Conservation (phyloP, 2,888 invertebrate species). For the Leucoptera coffeella region DNA sequence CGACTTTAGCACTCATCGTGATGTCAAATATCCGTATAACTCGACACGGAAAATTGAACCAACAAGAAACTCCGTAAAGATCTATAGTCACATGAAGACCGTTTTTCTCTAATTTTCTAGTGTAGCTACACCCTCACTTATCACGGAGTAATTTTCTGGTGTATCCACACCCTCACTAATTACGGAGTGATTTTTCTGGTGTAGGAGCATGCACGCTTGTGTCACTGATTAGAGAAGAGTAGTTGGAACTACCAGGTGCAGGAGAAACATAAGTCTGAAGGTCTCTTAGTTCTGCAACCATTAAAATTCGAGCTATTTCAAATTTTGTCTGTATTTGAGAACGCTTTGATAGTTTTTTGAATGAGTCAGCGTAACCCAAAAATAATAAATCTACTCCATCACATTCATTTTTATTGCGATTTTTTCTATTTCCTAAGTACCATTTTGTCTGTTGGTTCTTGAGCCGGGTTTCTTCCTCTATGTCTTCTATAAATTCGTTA, state of each 20-base stretch:
- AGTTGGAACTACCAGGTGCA: not conserved
- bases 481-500: not conserved
- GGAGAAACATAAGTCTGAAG: not conserved
- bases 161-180: too few species aligned
- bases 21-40: too few species aligned
- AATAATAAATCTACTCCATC: not conserved
- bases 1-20: too few species aligned
- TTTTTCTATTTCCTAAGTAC: not conserved
- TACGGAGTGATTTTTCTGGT: too few species aligned
- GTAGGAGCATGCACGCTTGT: too few species aligned
- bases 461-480: not conserved
- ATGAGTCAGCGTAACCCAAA: not conserved
- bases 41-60: too few species aligned
- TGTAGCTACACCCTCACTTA: too few species aligned
- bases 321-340: not conserved
- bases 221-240: not conserved
- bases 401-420: not conserved
- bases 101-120: not conserved
- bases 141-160: too few species aligned
- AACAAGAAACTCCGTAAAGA: too few species aligned
- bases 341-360: not conserved
- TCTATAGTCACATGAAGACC: not conserved
- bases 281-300: not conserved
- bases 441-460: not conserved
- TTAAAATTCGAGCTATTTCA: not conserved